Base-by-base conservation (phyloP, 2,888 invertebrate species). In the Apodemia hepburni region DNA sequence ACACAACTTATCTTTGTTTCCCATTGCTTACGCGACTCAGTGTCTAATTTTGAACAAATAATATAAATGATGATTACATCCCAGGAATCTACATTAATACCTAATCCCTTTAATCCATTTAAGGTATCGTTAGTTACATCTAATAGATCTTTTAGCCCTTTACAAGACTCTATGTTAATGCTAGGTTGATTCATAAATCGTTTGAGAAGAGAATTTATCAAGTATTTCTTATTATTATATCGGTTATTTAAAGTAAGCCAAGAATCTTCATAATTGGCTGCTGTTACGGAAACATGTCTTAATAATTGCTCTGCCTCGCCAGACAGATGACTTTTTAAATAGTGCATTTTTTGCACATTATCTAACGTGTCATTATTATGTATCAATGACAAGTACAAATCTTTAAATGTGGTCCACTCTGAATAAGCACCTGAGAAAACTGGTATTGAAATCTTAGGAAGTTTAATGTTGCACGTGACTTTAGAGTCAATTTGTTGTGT, bases 221-320 rank as follows among this genome's bases (percentile, higher is more conserved):
- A 11, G 45, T 67, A 71, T 29, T 61, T 64, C 60, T 70, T 72
- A 54, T 73, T 73, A 51, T 69, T 66, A 38, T 69, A 72, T 12
- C 70, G 58, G 0, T n/a, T 7, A 8, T 67, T 60, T 45, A 74
- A 59, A 8, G 63, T n/a, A 11, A 60, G 18, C 73, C 71, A 74
- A 58, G 65, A 64, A 8, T 12, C 15, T 2, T 11, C 38, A 59
- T 74, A 73, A 61, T 66, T 74, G 2, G 59, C 67, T 0, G 58
- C 33, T 0, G 70, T 67, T 3, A 70, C 62, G 0, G 64, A 61
- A 1, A 68, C 60, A 38, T 70, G 66, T 22, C 69, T 35, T 1
- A 73, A 38, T 0, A 71, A 35, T 27, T 65, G 68, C 18, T 74
- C 72, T 0, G 71, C 71, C 12, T 74, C 73, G 0, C 71, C 72